A percentile compares a stretch with the other conserved stretches of the same genome.
Evolutionary conservation across 2,113 vertebrate species (phyloP).

Genomic region (Nyctereutes procyonoides): DNA sequence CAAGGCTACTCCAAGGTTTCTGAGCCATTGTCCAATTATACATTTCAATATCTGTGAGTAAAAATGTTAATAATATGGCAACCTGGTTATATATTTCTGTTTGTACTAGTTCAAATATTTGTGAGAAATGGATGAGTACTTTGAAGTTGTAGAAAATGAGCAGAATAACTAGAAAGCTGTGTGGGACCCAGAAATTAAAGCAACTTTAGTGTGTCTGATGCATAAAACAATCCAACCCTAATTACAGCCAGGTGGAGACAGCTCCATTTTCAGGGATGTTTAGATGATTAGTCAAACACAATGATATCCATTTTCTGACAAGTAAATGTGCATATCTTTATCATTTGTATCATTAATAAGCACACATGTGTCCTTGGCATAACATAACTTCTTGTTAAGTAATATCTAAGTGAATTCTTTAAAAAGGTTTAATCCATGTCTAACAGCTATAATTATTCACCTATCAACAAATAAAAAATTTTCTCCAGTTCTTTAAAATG

Average conservation of each 20-base stretch:
- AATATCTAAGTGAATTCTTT: conserved; percentile 26
- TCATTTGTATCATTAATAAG: conserved; percentile 58
- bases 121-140: conserved; percentile 67
- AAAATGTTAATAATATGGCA: conserved; percentile 58
- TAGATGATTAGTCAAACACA: conserved; percentile 78
- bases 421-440: conserved; percentile 42
- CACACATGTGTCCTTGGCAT: conserved; percentile 59
- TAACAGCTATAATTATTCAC: neutral
- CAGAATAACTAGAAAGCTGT: conserved; percentile 78
- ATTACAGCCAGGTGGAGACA: conserved; percentile 80
- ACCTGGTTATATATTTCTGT: neutral
- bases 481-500: conserved; percentile 33
- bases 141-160: conserved; percentile 79
- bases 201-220: conserved; percentile 72
- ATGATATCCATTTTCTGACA: conserved; percentile 50
- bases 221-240: conserved; percentile 81
- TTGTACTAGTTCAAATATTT: conserved; percentile 64
- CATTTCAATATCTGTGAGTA: conserved; percentile 57
- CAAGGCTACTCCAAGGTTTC: conserved; percentile 4
- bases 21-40: neutral
- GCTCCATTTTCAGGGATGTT: conserved; percentile 72
- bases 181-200: conserved; percentile 76
- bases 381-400: conserved; percentile 51
- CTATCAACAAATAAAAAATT: conserved; percentile 14
- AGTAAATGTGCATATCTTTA: conserved; percentile 60